Percentiles rank a stretch among this genome's conserved stretches.
Evolutionary conservation across 2,113 vertebrate species (phyloP).

Genomic region (Otocyon megalotis): DNA sequence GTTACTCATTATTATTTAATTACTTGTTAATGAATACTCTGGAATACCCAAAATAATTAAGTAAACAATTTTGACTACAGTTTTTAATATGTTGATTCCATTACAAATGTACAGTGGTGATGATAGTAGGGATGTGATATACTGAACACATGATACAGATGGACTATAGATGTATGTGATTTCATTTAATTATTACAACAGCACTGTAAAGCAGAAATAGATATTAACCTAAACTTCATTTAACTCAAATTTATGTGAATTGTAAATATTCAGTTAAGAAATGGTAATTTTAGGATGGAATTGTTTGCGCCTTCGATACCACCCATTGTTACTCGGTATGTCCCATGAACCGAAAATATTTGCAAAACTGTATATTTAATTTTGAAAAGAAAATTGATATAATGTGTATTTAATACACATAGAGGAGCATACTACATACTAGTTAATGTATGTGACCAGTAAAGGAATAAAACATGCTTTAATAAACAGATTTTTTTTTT

Average conservation of each 20-base stretch:
- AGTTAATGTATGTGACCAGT: not conserved
- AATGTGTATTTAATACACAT: not conserved
- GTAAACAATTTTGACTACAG: not conserved
- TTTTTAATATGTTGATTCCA: not conserved
- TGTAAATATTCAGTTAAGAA: not conserved
- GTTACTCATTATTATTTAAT: not conserved
- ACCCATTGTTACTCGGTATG: not conserved
- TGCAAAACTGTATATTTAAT: not conserved
- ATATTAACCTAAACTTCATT: not conserved
- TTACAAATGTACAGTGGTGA: not conserved
- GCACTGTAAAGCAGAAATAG: not conserved
- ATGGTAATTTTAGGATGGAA: not conserved
- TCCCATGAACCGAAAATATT: not conserved
- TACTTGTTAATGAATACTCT: not conserved
- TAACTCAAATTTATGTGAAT: not conserved
- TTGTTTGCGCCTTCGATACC: not conserved
- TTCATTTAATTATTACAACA: not conserved
- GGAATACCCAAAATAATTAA: not conserved
- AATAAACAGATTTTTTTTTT: not conserved
- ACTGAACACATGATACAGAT: not conserved
- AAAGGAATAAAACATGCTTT: not conserved
- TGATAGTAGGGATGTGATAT: not conserved
- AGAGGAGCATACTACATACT: not conserved
- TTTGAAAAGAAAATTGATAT: not conserved
- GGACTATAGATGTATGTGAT: not conserved